Percentiles rank a stretch among this genome's conserved stretches.
phyloP scores from a whole-genome alignment of 1,140 invertebrate genomes.

The Melitaea cinxia region DNA sequence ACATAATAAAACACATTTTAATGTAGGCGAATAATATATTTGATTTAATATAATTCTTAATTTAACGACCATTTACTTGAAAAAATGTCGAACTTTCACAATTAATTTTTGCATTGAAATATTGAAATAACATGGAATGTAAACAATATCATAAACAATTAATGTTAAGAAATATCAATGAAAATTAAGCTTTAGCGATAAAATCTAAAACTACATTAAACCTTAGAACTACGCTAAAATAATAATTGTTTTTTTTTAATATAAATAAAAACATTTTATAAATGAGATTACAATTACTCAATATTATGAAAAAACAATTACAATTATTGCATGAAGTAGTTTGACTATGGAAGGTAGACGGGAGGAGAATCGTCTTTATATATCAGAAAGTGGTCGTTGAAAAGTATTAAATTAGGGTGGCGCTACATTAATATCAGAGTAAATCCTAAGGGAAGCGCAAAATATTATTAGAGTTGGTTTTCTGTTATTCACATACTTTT shows the following conservation, averaged over 20 bases:
- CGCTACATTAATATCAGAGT: too few species aligned
- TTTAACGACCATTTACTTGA: slow-evolving; percentile 71
- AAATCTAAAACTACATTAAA: slow-evolving; percentile 33
- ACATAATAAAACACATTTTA: slow-evolving; percentile 48
- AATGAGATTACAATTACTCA: slow-evolving; percentile 44
- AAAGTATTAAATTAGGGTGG: too few species aligned
- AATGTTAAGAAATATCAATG: slow-evolving; percentile 18
- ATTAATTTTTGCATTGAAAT: slow-evolving; percentile 7
- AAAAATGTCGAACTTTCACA: slow-evolving; percentile 36
- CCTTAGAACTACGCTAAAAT: slow-evolving; percentile 61
- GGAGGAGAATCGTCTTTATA: too few species aligned
- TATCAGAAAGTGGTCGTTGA: too few species aligned
- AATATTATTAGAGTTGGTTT: too few species aligned
- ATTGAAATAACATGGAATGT: slow-evolving; percentile 20
- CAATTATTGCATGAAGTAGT: slow-evolving; percentile 47
- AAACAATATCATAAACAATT: slow-evolving; percentile 25
- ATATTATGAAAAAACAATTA: slow-evolving; percentile 21
- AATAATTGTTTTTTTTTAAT: slow-evolving; percentile 41
- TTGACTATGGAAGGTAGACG: too few species aligned
- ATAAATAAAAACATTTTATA: slow-evolving; percentile 44
- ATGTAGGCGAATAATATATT: slow-evolving; percentile 76
- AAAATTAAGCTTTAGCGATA: slow-evolving; percentile 33
- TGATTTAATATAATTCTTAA: slow-evolving; percentile 73
- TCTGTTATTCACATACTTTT: too few species aligned
- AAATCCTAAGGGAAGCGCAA: too few species aligned